Conservation (phyloP, 2,113 vertebrate genomes). For the Antechinus stuartii region DNA sequence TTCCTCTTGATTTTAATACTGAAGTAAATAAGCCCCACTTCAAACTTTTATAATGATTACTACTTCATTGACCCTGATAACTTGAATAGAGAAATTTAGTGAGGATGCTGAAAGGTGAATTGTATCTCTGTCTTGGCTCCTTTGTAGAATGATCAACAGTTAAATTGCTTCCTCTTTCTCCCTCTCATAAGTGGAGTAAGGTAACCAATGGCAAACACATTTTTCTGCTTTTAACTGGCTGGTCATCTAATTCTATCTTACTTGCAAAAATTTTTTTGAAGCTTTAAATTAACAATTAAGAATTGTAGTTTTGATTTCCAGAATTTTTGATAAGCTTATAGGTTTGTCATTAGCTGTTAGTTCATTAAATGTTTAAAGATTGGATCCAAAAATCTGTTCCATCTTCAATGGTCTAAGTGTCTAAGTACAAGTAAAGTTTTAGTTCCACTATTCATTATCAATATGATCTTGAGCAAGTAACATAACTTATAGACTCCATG, state of each 20-base stretch:
- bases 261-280: not conserved
- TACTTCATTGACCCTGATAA: not conserved
- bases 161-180: not conserved
- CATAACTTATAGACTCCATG: not conserved
- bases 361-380: not conserved
- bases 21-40: not conserved
- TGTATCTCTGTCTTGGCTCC: not conserved
- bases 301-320: not conserved
- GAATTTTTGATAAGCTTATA: not conserved
- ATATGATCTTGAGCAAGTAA: not conserved
- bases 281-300: not conserved
- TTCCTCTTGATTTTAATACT: not conserved
- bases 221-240: not conserved
- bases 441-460: not conserved
- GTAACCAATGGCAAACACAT: not conserved
- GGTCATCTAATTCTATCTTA: not conserved
- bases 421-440: not conserved
- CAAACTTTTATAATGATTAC: not conserved
- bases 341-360: not conserved
- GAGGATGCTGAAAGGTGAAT: not conserved
- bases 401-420: not conserved
- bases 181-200: not conserved
- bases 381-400: not conserved
- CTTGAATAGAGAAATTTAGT: not conserved
- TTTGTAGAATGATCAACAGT: not conserved